Conservation (phyloP, 2,888 invertebrate genomes). For the Listrodromus nycthemerus region DNA sequence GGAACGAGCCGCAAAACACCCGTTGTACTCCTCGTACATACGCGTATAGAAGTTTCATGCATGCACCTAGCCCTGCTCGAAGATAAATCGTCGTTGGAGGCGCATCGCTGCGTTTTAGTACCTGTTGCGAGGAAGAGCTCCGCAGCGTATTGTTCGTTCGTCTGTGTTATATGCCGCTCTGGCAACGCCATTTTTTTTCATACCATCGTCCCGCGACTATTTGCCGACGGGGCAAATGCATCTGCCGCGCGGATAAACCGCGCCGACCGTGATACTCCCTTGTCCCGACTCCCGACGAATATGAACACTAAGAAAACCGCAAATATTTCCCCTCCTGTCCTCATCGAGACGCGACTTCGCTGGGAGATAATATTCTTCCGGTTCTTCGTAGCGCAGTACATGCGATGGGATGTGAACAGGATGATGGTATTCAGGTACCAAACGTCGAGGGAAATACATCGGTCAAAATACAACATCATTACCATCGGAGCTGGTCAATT, state of each 20-base stretch:
- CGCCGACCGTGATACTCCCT: background rate
- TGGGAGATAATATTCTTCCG: background rate
- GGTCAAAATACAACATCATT: no score
- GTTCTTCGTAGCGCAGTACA: background rate
- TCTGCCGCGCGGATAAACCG: slow-evolving; percentile 9
- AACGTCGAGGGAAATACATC: no score
- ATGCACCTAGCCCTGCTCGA: slow-evolving; percentile 59
- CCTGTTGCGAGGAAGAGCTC: slow-evolving; percentile 65
- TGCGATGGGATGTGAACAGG: background rate
- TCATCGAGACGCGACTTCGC: background rate
- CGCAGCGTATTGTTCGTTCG: slow-evolving; percentile 57
- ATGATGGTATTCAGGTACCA: background rate
- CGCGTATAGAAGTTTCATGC: slow-evolving; percentile 58
- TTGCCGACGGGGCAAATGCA: slow-evolving; percentile 30
- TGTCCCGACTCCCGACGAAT: slow-evolving; percentile 3
- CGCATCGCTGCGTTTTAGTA: slow-evolving; percentile 66
- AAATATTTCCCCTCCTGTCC: background rate
- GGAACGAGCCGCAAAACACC: slow-evolving; percentile 72
- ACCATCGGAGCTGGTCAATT: no score
- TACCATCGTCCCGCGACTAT: slow-evolving; percentile 57
- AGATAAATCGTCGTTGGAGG: slow-evolving; percentile 66
- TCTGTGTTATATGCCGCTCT: slow-evolving; percentile 38
- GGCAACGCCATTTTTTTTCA: slow-evolving; percentile 52
- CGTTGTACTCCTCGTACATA: slow-evolving; percentile 62
- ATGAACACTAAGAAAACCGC: background rate